Evolutionary conservation across 2,888 invertebrate species (phyloP), one percentile per base, ranked within the genome.

Genomic region (Camptogramma bilineatum): DNA sequence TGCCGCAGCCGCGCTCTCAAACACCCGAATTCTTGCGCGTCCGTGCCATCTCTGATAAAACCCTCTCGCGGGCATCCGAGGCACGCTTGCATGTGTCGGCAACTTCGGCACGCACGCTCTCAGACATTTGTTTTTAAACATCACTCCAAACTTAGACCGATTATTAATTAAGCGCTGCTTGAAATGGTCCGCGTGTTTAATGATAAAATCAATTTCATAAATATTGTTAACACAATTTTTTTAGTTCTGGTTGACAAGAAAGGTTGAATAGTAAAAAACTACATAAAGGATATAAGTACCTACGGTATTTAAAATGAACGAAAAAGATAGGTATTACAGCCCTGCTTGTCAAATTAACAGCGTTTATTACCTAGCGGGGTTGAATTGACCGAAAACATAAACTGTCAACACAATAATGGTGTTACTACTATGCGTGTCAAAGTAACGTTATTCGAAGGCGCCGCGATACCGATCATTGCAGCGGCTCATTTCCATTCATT

Each of bases 1-100:
- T 60, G 62, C 64, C 28, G 52, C 48, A 52, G 39, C 47, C 54
- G 57, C 71, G 73, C 75, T 71, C 67, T 65, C 64, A 69, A 69
- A 87, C 86, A 86, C 79, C 86, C 86, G 81, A 90, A 91, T 91
- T 87, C 84, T 86, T 87, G 81, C 82, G 88, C 90, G 88, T 90
- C 85, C 87, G 85, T 84, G 80, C 79, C 83, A 82, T 83, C 80
- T 79, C 81, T 78, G 76, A 78, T 76, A 83, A 84, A 83, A 80
- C 83, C 81, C 85, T 84, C 81, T 80, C 77, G 79, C 80, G 81
- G 85, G 86, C 83, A 85, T 87, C 84, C 75, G 73, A 77, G 73
- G 83, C 80, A 80, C 81, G 83, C 78, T 67, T 79, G 77, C 78
- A 80, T 80, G 79, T 77, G 75, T 71, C 77, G 73, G 73, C 75